Evolutionary conservation across 2,797 vertebrate genomes (phyloP).

Genomic region (Peromyscus melanophrys): DNA sequence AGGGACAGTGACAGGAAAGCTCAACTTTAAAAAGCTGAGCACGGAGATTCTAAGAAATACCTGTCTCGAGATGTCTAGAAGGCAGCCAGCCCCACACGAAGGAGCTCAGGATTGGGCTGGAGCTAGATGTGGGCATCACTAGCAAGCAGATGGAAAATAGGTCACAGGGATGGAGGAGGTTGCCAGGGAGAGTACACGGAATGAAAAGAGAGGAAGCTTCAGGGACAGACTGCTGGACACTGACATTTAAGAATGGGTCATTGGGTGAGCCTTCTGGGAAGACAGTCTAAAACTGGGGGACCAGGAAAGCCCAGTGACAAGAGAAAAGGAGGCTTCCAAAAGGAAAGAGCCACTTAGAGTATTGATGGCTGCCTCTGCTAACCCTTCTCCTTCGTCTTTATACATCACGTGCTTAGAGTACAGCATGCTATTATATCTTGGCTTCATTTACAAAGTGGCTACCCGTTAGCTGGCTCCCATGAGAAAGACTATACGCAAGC

Average conservation of each 20-base stretch:
- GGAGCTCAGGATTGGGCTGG: background rate
- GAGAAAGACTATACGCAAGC: fast-evolving
- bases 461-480: fast-evolving
- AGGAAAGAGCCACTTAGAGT: fast-evolving
- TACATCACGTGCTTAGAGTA: fast-evolving
- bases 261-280: fast-evolving
- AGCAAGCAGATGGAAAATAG: background rate
- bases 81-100: fast-evolving
- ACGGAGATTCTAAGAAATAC: fast-evolving
- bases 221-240: fast-evolving
- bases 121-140: fast-evolving
- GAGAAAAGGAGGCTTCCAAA: background rate
- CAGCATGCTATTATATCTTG: fast-evolving
- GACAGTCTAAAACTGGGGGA: fast-evolving
- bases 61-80: background rate
- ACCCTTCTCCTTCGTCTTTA: background rate
- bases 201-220: background rate
- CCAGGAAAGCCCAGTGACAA: fast-evolving
- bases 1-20: background rate
- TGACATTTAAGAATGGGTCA: fast-evolving
- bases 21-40: background rate
- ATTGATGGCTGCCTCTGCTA: fast-evolving
- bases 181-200: fast-evolving
- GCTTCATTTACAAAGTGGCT: background rate
- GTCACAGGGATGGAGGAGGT: fast-evolving